Conservation (phyloP, 2,797 vertebrate species). For the Enteromius argenteus region DNA sequence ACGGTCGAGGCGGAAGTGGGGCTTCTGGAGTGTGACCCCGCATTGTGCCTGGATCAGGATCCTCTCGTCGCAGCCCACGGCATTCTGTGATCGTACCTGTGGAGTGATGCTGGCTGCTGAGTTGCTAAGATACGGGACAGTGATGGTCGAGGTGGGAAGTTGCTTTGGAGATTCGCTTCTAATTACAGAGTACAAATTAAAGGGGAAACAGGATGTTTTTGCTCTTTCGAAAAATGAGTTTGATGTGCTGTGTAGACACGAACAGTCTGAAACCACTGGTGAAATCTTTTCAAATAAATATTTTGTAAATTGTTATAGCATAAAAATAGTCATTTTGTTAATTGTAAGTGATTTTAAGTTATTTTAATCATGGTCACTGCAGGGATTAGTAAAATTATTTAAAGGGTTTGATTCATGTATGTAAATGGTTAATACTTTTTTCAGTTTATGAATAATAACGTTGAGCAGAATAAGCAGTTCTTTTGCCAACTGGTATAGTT, state of each 20-base stretch:
- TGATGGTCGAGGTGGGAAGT: slow-evolving; percentile 52
- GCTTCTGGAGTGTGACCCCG: slow-evolving; percentile 56
- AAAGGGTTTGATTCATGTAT: not conserved
- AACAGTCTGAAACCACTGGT: not conserved
- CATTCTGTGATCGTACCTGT: slow-evolving; percentile 57
- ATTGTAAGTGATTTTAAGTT: not conserved
- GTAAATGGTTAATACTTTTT: not conserved
- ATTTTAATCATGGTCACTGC: not conserved
- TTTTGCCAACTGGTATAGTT: not conserved
- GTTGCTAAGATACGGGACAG: slow-evolving; percentile 69
- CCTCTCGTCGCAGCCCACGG: slow-evolving; percentile 27
- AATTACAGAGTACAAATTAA: slow-evolving; percentile 54
- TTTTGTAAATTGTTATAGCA: not conserved
- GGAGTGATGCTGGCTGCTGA: slow-evolving; percentile 62
- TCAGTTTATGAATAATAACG: not conserved
- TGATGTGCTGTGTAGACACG: not conserved
- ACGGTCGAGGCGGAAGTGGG: slow-evolving; percentile 36
- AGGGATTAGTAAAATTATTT: not conserved
- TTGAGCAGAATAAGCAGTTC: not conserved
- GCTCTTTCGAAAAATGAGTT: not conserved
- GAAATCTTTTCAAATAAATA: not conserved
- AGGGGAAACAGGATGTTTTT: slow-evolving; percentile 10
- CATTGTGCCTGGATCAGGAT: slow-evolving; percentile 52
- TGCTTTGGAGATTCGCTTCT: slow-evolving; percentile 52
- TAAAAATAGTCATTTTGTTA: not conserved